Evolutionary conservation across 2,888 invertebrate genomes (phyloP).

Genomic region (Acronicta aceris): DNA sequence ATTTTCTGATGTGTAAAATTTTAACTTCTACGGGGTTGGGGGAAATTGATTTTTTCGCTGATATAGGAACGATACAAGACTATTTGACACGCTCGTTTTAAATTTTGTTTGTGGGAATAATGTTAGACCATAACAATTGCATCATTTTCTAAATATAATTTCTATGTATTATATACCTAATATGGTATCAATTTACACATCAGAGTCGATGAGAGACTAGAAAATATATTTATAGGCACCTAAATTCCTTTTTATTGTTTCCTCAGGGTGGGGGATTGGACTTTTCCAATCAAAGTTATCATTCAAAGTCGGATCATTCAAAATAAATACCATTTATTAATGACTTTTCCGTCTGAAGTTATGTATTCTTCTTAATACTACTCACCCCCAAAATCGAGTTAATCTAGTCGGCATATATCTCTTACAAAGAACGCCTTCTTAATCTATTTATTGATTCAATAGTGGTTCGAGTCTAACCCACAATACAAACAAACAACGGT

Average conservation of each 20-base stretch:
- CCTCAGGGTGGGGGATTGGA: no score
- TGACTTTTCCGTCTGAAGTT: not conserved
- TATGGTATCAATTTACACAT: not conserved
- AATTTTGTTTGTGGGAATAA: slow-evolving; percentile 17
- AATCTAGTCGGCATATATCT: slow-evolving; percentile 76
- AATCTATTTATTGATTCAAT: slow-evolving; percentile 86
- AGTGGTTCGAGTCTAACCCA: slow-evolving; percentile 60
- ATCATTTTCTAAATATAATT: no score
- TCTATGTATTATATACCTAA: no score
- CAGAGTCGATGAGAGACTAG: not conserved
- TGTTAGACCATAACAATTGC: not conserved
- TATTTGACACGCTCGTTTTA: slow-evolving; percentile 32
- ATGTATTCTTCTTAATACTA: not conserved
- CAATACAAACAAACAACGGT: slow-evolving; percentile 75
- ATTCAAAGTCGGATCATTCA: no score
- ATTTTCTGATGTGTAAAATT: slow-evolving; percentile 34
- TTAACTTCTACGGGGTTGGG: slow-evolving; percentile 3
- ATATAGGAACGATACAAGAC: slow-evolving; percentile 17
- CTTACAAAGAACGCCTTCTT: slow-evolving; percentile 80
- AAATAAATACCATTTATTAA: no score
- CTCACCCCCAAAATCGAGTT: slow-evolving; percentile 57
- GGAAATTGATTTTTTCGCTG: slow-evolving; percentile 42
- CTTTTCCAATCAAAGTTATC: no score
- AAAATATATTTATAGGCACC: no score
- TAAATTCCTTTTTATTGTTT: no score